Base-by-base conservation (phyloP, 2,113 vertebrate genomes). In the Syrrhaptes paradoxus region DNA sequence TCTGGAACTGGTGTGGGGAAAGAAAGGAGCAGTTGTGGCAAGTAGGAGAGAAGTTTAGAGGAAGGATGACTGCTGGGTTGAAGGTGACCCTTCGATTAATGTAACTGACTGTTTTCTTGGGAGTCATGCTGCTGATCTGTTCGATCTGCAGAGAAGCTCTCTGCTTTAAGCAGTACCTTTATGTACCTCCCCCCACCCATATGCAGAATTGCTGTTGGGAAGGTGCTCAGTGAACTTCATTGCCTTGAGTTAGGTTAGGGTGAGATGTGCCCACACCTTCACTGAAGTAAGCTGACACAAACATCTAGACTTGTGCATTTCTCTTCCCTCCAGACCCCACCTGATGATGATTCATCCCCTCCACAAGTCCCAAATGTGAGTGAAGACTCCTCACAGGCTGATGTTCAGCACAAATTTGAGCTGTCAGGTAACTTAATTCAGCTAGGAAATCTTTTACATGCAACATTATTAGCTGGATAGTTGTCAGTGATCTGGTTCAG, bases 331-430 rank as follows among this genome's bases (percentile, higher is more conserved):
- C 87, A 98, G 98, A 97, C 97, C 87, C 98, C 98, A 76, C 97
- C 95, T 95, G 94, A 98, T 98, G 97, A 96, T 97, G 97, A 94
- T 90, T 97, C 98, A 93, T 98, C 98, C 96, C 97, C 98, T 96
- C 97, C 98, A 92, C 98, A 97, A 97, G 98, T 96, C 92, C 98
- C 97, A 97, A 97, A 98, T 97, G 97, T 97, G 75, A 97, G 95
- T 91, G 98, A 98, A 96, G 98, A 98, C 96, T 96, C 97, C 86
- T 98, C 98, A 97, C 98, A 98, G 89, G 93, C 97, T 97, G 98
- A 98, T 90, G 96, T 97, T 90, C 98, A 98, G 82, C 98, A 98
- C 97, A 98, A 98, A 96, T 98, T 98, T 96, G 98, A 98, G 97
- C 97, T 98, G 91, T 97, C 98, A 97, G 98, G 98, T 98, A 98